A percentile compares a stretch with the other conserved stretches of the same genome.
Evolutionary conservation across 2,113 vertebrate species (phyloP).

Genomic region (Callipepla californica): DNA sequence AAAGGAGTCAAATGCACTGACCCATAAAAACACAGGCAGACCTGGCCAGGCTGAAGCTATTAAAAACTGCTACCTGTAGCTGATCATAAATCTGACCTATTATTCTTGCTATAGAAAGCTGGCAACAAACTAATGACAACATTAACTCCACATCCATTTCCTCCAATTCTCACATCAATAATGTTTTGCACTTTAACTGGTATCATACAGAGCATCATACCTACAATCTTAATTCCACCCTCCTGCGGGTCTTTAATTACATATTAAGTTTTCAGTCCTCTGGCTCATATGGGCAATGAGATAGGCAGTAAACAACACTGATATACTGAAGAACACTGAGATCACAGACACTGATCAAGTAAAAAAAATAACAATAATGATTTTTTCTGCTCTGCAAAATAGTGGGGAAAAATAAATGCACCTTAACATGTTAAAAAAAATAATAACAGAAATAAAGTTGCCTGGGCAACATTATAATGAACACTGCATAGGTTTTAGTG

Average conservation of each 20-base stretch:
- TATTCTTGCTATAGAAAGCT: not conserved
- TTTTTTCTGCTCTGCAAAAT: not conserved
- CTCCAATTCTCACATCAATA: not conserved
- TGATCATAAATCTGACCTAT: conserved; percentile 22
- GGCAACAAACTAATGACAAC: not conserved
- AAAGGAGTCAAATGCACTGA: not conserved
- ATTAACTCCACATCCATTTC: not conserved
- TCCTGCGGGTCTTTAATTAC: not conserved
- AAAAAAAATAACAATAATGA: not conserved
- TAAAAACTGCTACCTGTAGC: not conserved
- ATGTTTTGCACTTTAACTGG: not conserved
- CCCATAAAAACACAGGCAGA: not conserved
- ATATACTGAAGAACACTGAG: not conserved
- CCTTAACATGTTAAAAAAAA: not conserved
- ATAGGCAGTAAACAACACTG: not conserved
- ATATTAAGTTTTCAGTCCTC: not conserved
- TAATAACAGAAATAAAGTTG: conserved; percentile 25
- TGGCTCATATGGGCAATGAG: not conserved
- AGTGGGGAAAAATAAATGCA: not conserved
- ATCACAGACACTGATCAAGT: not conserved
- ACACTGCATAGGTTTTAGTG: not conserved
- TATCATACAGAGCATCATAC: not conserved
- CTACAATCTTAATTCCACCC: not conserved
- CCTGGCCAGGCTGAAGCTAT: not conserved
- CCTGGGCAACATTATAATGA: not conserved